Conservation (phyloP, 1,140 invertebrate species). For the Psilanteris sp. region DNA sequence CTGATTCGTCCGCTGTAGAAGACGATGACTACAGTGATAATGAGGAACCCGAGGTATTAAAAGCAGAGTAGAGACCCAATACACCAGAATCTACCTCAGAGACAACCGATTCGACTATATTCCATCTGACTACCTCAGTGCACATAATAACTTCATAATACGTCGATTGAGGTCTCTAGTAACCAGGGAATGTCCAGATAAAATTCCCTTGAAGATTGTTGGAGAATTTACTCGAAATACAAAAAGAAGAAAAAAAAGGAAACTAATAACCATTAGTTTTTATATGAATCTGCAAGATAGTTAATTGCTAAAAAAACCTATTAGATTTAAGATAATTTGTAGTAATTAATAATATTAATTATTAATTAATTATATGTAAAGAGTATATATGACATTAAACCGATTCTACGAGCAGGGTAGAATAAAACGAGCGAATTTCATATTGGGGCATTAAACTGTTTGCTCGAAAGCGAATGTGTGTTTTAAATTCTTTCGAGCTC, state of each 20-base stretch:
- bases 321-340: no score
- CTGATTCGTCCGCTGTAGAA: conserved; percentile 67
- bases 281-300: no score
- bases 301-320: no score
- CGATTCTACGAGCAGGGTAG: no score
- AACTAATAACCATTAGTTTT: no score
- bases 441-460: conserved; percentile 31
- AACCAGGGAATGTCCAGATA: background rate
- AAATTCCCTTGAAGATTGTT: background rate
- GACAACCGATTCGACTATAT: conserved; percentile 59
- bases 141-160: conserved; percentile 68
- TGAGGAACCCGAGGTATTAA: conserved; percentile 72
- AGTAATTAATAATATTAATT: no score
- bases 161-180: conserved; percentile 38
- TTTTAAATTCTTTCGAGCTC: no score
- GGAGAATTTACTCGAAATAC: background rate
- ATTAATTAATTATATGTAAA: no score
- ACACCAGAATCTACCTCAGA: conserved; percentile 17
- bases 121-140: conserved; percentile 78
- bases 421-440: no score
- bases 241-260: no score
- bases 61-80: conserved; percentile 67
- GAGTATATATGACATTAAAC: no score
- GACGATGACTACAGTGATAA: conserved; percentile 77
- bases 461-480: no score